Base-by-base conservation (phyloP, 2,888 invertebrate species). In the Aspidiotus rigidus region DNA sequence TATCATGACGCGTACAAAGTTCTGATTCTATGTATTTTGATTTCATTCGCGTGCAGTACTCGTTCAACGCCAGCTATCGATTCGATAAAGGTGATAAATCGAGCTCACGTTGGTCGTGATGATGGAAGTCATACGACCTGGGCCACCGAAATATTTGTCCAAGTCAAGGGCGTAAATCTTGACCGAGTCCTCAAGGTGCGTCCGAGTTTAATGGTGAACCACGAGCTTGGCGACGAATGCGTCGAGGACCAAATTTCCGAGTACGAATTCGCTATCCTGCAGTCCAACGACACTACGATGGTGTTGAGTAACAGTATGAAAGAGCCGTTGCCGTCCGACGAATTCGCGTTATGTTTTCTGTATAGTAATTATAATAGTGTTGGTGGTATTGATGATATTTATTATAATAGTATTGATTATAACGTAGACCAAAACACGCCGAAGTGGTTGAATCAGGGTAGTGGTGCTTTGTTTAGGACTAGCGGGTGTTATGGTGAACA, bases 31-130 rank as follows among this genome's bases (percentile, higher is more conserved):
- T 64, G 55, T 55, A 11, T 28, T 15, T 39, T 64, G 54, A 55
- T 11, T n/a, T 40, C 40, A 39, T 64, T 28, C 39, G 64, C 54
- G n/a, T 54, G 53, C 39, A 40, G 64, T 54, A 64, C 28, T 40
- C 11, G 54, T 54, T 9, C 16, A 42, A 28, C 28, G 1, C 44
- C 53, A 1, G n/a, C 71, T 39, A 67, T 74, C 42, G 70, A 73
- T 28, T 72, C 73, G 13, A 70, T 74, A 17, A 64, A 71, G 63
- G 67, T 74, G 53, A 64, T 74, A 56, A 73, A 74, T 62, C 71
- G 73, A 59, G 72, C 73, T 17, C 56, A 60, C 57, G 53, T 73
- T n/a, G n/a, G 11, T n/a, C 10, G 10, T 63, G 70, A 62, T 60
- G 69, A 72, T 28, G 55, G 61, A 59, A 71, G 71, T 61, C 70